phyloP scores from a whole-genome alignment of 1,140 invertebrate species.

The Gryon sp. region DNA sequence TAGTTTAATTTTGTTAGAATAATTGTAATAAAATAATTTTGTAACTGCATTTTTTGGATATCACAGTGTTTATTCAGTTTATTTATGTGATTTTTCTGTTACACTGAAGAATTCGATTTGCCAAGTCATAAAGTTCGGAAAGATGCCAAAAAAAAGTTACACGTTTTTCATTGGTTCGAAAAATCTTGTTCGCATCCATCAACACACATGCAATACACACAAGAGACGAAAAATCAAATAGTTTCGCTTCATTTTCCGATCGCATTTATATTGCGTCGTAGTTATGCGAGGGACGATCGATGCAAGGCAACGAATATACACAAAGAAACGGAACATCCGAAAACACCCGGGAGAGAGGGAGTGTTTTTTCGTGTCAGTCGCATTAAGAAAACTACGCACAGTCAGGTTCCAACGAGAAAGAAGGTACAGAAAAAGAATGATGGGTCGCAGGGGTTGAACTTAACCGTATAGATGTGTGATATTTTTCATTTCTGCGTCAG shows the following conservation, averaged over 20 bases:
- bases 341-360: slow-evolving; percentile 35
- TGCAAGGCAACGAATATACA: slow-evolving; percentile 6
- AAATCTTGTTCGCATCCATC: not conserved
- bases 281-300: slow-evolving; percentile 30
- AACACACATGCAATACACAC: no score
- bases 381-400: slow-evolving; percentile 58
- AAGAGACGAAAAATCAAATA: not conserved
- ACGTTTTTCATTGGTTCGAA: no score
- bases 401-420: slow-evolving; percentile 2
- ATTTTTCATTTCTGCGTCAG: slow-evolving; percentile 17
- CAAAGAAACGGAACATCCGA: slow-evolving; percentile 26
- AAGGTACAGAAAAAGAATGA: slow-evolving; percentile 3
- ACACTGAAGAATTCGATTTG: no score
- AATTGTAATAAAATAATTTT: no score
- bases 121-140: no score
- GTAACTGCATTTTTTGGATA: no score
- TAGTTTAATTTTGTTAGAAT: no score
- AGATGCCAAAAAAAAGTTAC: no score
- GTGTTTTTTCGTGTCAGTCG: slow-evolving; percentile 57
- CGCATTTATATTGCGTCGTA: not conserved
- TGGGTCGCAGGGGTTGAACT: slow-evolving; percentile 12
- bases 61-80: not conserved
- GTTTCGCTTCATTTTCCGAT: slow-evolving; percentile 9
- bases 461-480: slow-evolving; percentile 1
- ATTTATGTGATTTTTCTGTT: not conserved